These are phyloP conservation scores for Hemicrepidius hirtus DNA, from an alignment of 2,888 invertebrate species.

Conservation along the genomic window DNA sequence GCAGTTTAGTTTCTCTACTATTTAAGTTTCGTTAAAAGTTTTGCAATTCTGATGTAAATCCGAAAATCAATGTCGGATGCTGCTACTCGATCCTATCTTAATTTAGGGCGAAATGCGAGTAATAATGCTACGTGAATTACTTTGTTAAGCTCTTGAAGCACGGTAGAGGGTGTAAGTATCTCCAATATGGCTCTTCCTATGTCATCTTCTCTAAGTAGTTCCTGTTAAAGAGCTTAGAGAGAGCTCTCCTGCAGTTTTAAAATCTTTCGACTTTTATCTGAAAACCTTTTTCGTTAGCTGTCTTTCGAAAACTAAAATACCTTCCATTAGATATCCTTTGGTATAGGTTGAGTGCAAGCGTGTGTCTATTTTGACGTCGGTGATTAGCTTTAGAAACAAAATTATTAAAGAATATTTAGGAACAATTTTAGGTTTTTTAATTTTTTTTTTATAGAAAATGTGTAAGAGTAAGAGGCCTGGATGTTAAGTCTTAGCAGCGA, in stretches of 20 bases:
- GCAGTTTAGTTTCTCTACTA: too few relatives aligned
- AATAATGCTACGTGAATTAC: constrained; percentile 31
- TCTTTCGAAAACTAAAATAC: too few relatives aligned
- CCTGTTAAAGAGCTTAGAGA: constrained; percentile 19
- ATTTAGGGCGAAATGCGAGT: constrained; percentile 20
- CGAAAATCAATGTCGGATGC: not conserved
- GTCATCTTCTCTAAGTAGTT: constrained; percentile 18
- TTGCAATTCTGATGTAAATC: constrained; percentile 8
- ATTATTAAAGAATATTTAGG: too few relatives aligned
- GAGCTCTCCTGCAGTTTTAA: constrained; percentile 7
- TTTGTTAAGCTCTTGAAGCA: constrained; percentile 26
- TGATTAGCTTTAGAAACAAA: too few relatives aligned
- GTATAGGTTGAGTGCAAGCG: too few relatives aligned
- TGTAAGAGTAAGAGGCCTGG: too few relatives aligned
- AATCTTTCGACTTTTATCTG: not conserved
- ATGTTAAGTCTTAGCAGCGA: too few relatives aligned
- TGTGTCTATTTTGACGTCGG: too few relatives aligned
- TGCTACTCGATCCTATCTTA: constrained; percentile 2
- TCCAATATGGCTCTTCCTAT: constrained; percentile 20
- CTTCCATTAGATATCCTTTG: too few relatives aligned
- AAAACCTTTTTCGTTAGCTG: not conserved
- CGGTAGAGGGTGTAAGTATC: constrained; percentile 10
- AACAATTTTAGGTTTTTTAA: too few relatives aligned
- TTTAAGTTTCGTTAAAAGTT: too few relatives aligned
- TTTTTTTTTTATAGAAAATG: too few relatives aligned